A percentile compares a stretch with the other conserved stretches of the same genome.
phyloP scores from a whole-genome alignment of 2,888 invertebrate species.

The Dasypogon diadema region DNA sequence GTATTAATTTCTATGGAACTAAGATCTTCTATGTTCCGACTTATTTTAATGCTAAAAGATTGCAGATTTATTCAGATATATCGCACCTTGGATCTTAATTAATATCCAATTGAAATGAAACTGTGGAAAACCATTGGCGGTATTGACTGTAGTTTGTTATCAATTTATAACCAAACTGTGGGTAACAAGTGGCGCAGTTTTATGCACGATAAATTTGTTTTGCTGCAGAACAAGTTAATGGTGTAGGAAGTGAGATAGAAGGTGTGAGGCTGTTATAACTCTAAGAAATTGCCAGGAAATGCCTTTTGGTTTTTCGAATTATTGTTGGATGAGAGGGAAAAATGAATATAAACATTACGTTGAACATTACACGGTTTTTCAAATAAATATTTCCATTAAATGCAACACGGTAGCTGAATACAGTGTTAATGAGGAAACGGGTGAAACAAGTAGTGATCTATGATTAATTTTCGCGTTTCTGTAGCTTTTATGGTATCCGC shows the following conservation, averaged over 20 bases:
- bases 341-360: too few species aligned
- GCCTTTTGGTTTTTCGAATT: too few species aligned
- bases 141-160: slow-evolving; percentile 35
- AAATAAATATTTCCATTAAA: too few species aligned
- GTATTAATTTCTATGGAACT: slow-evolving; percentile 34
- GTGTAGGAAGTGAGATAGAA: background rate
- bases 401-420: too few species aligned
- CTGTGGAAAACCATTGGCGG: slow-evolving; percentile 1
- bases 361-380: too few species aligned
- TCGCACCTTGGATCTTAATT: slow-evolving; percentile 45
- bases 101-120: slow-evolving; percentile 35
- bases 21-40: background rate
- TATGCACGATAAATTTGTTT: slow-evolving; percentile 25
- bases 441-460: too few species aligned
- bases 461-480: too few species aligned
- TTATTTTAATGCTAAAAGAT: slow-evolving; percentile 33
- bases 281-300: too few species aligned
- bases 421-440: too few species aligned
- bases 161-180: slow-evolving; percentile 21
- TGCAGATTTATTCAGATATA: slow-evolving; percentile 39
- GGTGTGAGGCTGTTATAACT: background rate
- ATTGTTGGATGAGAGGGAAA: too few species aligned
- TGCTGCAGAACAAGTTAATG: background rate
- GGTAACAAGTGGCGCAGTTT: slow-evolving; percentile 14
- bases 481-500: too few species aligned